Evolutionary conservation across 2,113 vertebrate species (phyloP).

Genomic region (Hippoglossus stenolepis): DNA sequence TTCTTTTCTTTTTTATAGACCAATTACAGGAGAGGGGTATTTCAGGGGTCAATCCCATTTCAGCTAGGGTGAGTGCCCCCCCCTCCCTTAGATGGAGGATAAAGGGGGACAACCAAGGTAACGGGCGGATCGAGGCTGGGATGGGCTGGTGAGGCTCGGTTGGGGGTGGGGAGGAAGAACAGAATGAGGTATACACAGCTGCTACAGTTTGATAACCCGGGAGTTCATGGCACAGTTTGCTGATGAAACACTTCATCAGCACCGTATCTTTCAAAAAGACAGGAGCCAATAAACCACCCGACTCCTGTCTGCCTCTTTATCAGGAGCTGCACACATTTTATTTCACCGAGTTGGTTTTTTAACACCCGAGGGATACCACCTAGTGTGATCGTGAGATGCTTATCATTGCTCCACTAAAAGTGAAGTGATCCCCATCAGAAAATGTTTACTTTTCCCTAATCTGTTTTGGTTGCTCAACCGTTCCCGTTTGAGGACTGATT

Average conservation of each 20-base stretch:
- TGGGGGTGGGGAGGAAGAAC: not conserved
- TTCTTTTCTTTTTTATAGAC: too few relatives aligned
- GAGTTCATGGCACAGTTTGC: conserved; percentile 13
- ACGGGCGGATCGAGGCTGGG: not conserved
- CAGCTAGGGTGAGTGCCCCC: too few relatives aligned
- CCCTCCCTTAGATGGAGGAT: not conserved
- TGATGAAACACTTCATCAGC: conserved; percentile 21
- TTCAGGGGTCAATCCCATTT: too few relatives aligned
- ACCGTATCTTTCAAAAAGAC: conserved; percentile 23
- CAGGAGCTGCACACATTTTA: conserved; percentile 4
- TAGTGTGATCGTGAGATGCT: not conserved
- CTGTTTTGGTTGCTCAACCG: not conserved
- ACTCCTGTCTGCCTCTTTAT: conserved; percentile 21
- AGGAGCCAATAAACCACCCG: conserved; percentile 4
- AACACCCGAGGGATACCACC: not conserved
- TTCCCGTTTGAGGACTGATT: not conserved
- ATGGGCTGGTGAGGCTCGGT: not conserved
- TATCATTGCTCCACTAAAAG: not conserved
- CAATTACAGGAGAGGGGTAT: too few relatives aligned
- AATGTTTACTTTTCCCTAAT: conserved; percentile 3
- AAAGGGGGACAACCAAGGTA: not conserved
- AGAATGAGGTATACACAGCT: not conserved
- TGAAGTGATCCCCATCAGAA: not conserved
- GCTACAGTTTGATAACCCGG: conserved; percentile 11
- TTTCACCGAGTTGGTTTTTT: conserved; percentile 3